Conservation (phyloP, 1,140 invertebrate species). For the Heliothis subflexa region DNA sequence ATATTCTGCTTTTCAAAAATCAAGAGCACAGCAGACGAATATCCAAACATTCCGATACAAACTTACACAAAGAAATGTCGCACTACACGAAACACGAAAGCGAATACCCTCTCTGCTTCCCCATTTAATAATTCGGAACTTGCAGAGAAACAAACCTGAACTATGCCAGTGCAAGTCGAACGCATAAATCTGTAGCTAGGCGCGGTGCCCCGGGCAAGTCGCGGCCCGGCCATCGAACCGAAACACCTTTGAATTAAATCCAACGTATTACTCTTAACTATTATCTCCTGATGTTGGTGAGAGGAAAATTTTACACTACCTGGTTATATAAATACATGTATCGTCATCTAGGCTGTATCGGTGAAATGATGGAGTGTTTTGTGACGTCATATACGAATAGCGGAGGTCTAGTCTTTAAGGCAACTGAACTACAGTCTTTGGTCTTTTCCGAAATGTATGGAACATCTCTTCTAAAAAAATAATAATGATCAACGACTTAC, state of each 20-base stretch:
- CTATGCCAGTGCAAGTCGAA: slow-evolving; percentile 44
- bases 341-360: too few species aligned
- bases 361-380: too few species aligned
- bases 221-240: slow-evolving; percentile 45
- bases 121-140: slow-evolving; percentile 39
- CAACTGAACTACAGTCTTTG: too few species aligned
- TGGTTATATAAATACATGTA: not conserved
- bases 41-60: not conserved
- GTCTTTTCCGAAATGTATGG: too few species aligned
- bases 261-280: slow-evolving; percentile 36
- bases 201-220: slow-evolving; percentile 46
- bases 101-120: slow-evolving; percentile 28
- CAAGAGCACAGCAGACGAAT: too few species aligned
- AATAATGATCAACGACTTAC: too few species aligned
- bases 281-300: slow-evolving; percentile 20
- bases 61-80: not conserved
- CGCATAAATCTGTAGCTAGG: slow-evolving; percentile 53
- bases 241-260: slow-evolving; percentile 47
- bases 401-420: too few species aligned
- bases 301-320: not conserved
- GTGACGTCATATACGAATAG: too few species aligned
- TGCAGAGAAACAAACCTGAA: slow-evolving; percentile 50
- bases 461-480: too few species aligned
- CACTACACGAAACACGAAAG: not conserved
- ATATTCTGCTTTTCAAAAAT: too few species aligned